A percentile compares a stretch with the other conserved stretches of the same genome.
Conservation (phyloP, 2,888 invertebrate species). For the Aleiodes alternator region DNA sequence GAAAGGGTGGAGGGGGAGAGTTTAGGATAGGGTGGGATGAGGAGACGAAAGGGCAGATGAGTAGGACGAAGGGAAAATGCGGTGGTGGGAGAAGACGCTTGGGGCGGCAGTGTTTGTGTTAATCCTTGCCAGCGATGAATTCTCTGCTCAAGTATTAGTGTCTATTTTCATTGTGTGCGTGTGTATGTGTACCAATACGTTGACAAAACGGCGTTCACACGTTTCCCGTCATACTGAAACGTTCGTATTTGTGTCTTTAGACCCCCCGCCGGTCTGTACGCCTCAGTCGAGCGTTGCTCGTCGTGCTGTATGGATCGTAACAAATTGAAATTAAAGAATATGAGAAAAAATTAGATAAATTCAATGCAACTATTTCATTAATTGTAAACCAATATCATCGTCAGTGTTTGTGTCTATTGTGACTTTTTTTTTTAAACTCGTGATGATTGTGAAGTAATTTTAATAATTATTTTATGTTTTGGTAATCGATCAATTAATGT, state of each 20-base stretch:
- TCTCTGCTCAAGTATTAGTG: constrained; percentile 24
- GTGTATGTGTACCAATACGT: constrained; percentile 57
- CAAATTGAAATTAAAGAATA: background rate
- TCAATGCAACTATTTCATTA: background rate
- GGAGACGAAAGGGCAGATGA: constrained; percentile 8
- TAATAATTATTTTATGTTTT: background rate
- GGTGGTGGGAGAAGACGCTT: background rate
- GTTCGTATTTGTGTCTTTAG: constrained; percentile 58
- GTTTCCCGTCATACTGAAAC: constrained; percentile 68
- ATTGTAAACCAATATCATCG: too few relatives aligned
- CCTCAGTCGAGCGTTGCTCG: constrained; percentile 70
- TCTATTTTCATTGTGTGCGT: constrained; percentile 19
- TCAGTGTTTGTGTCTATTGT: too few relatives aligned
- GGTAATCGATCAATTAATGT: too few relatives aligned
- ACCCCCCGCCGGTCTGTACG: constrained; percentile 49
- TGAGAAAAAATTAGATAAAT: background rate
- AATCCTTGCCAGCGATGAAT: constrained; percentile 46
- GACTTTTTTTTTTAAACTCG: background rate
- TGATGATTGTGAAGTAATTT: background rate
- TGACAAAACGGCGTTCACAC: constrained; percentile 73
- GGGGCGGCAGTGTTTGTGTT: constrained; percentile 23
- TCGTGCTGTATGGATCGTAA: constrained; percentile 58
- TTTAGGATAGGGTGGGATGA: constrained; percentile 19
- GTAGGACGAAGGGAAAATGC: constrained; percentile 9
- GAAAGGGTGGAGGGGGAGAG: background rate